A percentile compares a stretch with the other conserved stretches of the same genome.
These are phyloP conservation scores for Caenorhabditis zanzibari DNA, from an alignment of 2,888 invertebrate species.

Conservation along the genomic window DNA sequence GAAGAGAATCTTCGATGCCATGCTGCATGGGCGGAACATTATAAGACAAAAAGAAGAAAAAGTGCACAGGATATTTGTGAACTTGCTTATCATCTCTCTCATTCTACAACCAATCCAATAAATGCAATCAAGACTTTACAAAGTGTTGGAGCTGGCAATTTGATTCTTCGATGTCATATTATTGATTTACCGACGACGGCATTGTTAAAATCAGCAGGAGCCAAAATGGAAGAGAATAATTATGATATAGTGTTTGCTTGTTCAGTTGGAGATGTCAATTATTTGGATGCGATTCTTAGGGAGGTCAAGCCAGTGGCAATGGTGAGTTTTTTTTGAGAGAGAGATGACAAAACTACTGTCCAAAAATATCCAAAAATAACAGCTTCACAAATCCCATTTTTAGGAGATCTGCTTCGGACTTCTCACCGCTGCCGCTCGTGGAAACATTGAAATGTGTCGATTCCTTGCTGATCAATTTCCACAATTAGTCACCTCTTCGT, in stretches of 20 bases:
- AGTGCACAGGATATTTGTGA: slow-evolving; percentile 74
- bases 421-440: slow-evolving; percentile 70
- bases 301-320: slow-evolving; percentile 41
- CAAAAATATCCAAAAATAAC: not conserved
- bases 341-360: not conserved
- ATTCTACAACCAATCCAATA: slow-evolving; percentile 62
- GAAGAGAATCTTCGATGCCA: slow-evolving; percentile 67
- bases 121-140: slow-evolving; percentile 65
- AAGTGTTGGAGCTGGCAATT: slow-evolving; percentile 70
- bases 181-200: slow-evolving; percentile 72
- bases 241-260: slow-evolving; percentile 75
- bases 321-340: slow-evolving; percentile 33
- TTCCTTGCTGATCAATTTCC: slow-evolving; percentile 56
- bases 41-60: slow-evolving; percentile 71
- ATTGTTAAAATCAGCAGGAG: slow-evolving; percentile 71
- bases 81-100: slow-evolving; percentile 76
- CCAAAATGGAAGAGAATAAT: slow-evolving; percentile 54
- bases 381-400: not conserved
- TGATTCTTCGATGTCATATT: slow-evolving; percentile 71
- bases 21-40: slow-evolving; percentile 74
- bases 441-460: slow-evolving; percentile 70
- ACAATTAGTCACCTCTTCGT: slow-evolving; percentile 40
- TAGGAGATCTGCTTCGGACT: slow-evolving; percentile 66
- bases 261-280: slow-evolving; percentile 65
- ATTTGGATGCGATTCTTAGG: slow-evolving; percentile 46